Base-by-base conservation (phyloP, 1,140 invertebrate species). In the Thaumatotibia leucotreta region DNA sequence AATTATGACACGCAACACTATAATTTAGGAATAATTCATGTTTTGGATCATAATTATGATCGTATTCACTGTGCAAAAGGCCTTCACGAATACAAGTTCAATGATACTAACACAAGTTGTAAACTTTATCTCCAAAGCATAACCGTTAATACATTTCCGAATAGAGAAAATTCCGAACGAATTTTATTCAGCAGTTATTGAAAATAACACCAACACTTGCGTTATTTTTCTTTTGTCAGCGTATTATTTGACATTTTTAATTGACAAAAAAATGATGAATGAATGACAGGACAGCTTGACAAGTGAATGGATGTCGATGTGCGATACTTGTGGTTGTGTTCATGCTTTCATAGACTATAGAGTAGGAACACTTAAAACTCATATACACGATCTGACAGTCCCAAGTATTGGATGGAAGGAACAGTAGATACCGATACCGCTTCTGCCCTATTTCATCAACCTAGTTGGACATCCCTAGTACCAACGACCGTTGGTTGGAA, bases 231-330 rank as follows among this genome's bases (percentile, higher is more conserved):
- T 58, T n/a, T 58, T 58, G 24, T 58, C 52, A 58, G 24, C 52
- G 52, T 31, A 58, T 27, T 45, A 27, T 58, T 58, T 58, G 52
- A 58, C 52, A 58, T 27, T 58, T n/a, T 31, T 58, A 27, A 58
- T 58, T 65, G 66, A 67, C 69, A 71, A 67, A 67, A 70, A 45
- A 67, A 52, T 65, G 32, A 63, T 61, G 61, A 69, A 64, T 69
- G 61, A 62, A 65, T 61, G 61, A 63, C 50, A n/a, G n/a, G n/a
- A n/a, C n/a, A 31, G 65, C 9, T 63, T 70, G 69, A 76, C 77
- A 58, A 27, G 8, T 27, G 52, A 52, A 58, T 14, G 52, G 24
- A 58, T 29, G 39, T 6, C n/a, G n/a, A n/a, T n/a, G n/a, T n/a
- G n/a, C n/a, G n/a, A n/a, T n/a, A n/a, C n/a, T n/a, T n/a, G n/a